Evolutionary conservation across 2,797 vertebrate genomes (phyloP).

Genomic region (Protonibea diacanthus): DNA sequence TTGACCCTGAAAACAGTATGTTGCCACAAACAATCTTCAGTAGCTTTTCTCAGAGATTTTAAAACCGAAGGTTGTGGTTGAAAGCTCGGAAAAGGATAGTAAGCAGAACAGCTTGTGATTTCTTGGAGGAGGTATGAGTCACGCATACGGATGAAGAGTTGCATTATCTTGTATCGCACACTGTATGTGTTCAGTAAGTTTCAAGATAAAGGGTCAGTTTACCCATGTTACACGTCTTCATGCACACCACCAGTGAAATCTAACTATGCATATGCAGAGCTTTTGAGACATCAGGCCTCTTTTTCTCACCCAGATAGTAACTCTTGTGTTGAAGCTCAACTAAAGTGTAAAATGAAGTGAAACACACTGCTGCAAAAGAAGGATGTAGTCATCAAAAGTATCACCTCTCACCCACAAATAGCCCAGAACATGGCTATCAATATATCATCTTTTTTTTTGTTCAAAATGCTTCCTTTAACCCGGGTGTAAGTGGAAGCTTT

Average conservation of each 20-base stretch:
- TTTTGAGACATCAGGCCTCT: not conserved
- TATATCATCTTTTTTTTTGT: not conserved
- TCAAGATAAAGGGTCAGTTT: slow-evolving; percentile 10
- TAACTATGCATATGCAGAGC: not conserved
- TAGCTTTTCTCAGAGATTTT: not conserved
- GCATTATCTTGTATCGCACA: not conserved
- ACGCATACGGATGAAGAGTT: not conserved
- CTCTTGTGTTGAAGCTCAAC: not conserved
- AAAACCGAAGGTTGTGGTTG: not conserved
- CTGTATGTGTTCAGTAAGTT: slow-evolving; percentile 1
- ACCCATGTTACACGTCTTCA: not conserved
- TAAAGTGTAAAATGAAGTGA: not conserved
- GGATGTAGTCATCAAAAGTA: not conserved
- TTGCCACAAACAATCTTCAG: not conserved
- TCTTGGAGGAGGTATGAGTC: not conserved
- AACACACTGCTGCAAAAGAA: not conserved
- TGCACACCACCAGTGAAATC: no score
- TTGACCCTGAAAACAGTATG: not conserved
- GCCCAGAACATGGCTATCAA: slow-evolving; percentile 1
- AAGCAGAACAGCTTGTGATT: not conserved
- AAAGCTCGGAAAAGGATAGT: not conserved
- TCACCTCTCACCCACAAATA: not conserved
- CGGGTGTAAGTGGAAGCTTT: not conserved
- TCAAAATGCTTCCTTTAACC: slow-evolving; percentile 5
- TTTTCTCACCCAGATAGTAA: not conserved